Percentiles rank a stretch among this genome's conserved stretches.
Conservation (phyloP, 2,113 vertebrate species). For the Clinocottus analis region DNA sequence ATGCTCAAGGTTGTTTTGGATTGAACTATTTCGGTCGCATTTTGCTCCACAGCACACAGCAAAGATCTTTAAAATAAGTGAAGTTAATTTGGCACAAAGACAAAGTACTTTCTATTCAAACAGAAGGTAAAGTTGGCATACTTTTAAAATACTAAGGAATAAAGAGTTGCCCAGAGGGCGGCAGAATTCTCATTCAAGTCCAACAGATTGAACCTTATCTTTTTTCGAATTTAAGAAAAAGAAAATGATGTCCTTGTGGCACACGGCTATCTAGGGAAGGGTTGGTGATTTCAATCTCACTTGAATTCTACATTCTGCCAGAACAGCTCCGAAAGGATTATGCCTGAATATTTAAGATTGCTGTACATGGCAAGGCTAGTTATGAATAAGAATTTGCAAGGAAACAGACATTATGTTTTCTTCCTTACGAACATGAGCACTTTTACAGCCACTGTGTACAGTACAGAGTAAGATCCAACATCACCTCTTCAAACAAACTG, state of each 20-base stretch:
- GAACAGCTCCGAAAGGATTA: constrained; percentile 48
- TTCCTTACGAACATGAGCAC: background rate
- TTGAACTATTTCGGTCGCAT: background rate
- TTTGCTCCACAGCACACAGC: background rate
- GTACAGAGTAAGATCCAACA: background rate
- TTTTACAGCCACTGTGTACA: constrained; percentile 8
- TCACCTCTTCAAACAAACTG: constrained; percentile 46
- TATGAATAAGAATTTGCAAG: constrained; percentile 27
- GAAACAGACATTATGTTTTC: constrained; percentile 3
- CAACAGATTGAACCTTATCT: constrained; percentile 50
- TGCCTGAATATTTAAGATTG: constrained; percentile 63
- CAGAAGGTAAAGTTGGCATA: constrained; percentile 40
- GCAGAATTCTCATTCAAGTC: constrained; percentile 42
- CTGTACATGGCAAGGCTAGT: constrained; percentile 22
- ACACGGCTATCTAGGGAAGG: constrained; percentile 52
- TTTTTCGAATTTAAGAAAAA: constrained; percentile 70
- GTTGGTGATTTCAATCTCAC: constrained; percentile 66
- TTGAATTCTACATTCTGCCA: constrained; percentile 66
- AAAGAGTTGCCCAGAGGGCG: constrained; percentile 50
- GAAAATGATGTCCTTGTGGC: constrained; percentile 67
- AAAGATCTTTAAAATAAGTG: background rate
- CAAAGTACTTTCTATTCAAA: constrained; percentile 21
- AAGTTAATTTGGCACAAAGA: constrained; percentile 16
- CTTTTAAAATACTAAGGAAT: constrained; percentile 57
- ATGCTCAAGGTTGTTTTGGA: background rate